A percentile compares a stretch with the other conserved stretches of the same genome.
Conservation (phyloP, 2,888 invertebrate species). For the Scaptodrosophila latifasciaeformis region DNA sequence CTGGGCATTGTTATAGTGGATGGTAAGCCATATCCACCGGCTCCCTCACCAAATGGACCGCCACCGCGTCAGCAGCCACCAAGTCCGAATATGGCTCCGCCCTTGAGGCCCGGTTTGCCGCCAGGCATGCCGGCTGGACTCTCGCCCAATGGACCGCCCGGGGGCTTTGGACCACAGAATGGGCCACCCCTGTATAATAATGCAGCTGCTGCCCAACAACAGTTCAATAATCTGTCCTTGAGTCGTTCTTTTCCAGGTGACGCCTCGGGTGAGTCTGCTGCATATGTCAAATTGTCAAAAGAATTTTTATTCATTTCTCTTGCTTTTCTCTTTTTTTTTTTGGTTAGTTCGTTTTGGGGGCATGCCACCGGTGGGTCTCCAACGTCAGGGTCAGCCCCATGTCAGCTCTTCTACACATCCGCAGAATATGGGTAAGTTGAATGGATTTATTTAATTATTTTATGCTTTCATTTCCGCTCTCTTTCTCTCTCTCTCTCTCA, state of each 20-base stretch:
- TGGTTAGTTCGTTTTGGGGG: constrained; percentile 72
- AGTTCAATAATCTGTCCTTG: constrained; percentile 73
- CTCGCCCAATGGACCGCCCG: constrained; percentile 71
- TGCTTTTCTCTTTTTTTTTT: constrained; percentile 4
- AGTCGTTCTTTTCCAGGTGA: constrained; percentile 72
- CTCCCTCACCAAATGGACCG: constrained; percentile 70
- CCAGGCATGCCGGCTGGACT: constrained; percentile 72
- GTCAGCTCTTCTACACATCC: constrained; percentile 81
- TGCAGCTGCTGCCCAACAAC: constrained; percentile 68
- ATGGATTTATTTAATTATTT: not conserved
- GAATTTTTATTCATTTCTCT: too few relatives aligned
- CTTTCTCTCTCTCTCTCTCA: not conserved
- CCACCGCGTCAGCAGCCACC: constrained; percentile 73
- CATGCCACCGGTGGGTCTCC: constrained; percentile 73
- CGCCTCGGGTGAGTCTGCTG: constrained; percentile 69
- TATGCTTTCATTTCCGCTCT: not conserved
- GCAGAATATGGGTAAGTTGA: constrained; percentile 77
- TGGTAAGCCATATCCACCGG: constrained; percentile 83
- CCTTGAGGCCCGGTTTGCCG: constrained; percentile 71
- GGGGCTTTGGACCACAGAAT: constrained; percentile 69
- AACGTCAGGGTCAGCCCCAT: constrained; percentile 77
- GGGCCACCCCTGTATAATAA: constrained; percentile 74
- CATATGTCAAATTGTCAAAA: too few relatives aligned
- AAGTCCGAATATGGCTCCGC: constrained; percentile 75
- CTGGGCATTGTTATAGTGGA: constrained; percentile 90